These are phyloP conservation scores for Sclerodermus sp. DNA, from an alignment of 2,888 invertebrate species.

Conservation along the genomic window DNA sequence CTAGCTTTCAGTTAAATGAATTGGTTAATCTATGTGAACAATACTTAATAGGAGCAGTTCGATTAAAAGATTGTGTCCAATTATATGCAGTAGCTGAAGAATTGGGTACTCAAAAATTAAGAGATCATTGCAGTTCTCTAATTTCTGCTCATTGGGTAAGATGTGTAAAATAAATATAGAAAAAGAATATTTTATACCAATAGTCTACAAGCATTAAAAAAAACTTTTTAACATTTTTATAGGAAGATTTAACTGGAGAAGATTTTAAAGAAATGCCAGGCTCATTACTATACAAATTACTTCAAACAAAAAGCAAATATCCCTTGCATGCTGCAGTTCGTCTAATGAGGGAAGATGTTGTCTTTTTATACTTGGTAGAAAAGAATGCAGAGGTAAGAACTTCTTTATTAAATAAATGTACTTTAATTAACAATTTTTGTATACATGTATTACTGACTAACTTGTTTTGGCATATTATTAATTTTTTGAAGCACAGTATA, in stretches of 20 bases:
- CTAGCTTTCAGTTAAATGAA: conserved; percentile 73
- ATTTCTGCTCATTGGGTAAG: conserved; percentile 90
- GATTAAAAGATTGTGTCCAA: conserved; percentile 78
- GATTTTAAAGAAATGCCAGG: conserved; percentile 95
- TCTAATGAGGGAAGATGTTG: conserved; percentile 88
- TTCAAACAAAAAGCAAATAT: conserved; percentile 85
- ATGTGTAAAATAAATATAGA: conserved; percentile 4
- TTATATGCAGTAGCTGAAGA: conserved; percentile 95
- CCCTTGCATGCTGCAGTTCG: conserved; percentile 89
- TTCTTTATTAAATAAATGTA: not conserved
- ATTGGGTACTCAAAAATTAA: conserved; percentile 76
- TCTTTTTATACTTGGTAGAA: conserved; percentile 91
- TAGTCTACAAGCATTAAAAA: not conserved
- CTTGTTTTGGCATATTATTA: too few relatives aligned
- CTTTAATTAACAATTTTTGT: too few relatives aligned
- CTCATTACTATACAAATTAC: conserved; percentile 83
- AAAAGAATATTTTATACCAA: not conserved
- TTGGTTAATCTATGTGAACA: conserved; percentile 82
- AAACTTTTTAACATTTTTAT: conserved; percentile 21
- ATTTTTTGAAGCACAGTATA: too few relatives aligned
- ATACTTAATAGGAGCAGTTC: conserved; percentile 82
- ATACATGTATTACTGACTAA: too few relatives aligned
- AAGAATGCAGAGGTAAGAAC: conserved; percentile 81
- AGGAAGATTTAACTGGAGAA: conserved; percentile 72
- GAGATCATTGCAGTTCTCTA: conserved; percentile 85